Conservation (phyloP, 2,888 invertebrate species). For the Prenolepis imparis region DNA sequence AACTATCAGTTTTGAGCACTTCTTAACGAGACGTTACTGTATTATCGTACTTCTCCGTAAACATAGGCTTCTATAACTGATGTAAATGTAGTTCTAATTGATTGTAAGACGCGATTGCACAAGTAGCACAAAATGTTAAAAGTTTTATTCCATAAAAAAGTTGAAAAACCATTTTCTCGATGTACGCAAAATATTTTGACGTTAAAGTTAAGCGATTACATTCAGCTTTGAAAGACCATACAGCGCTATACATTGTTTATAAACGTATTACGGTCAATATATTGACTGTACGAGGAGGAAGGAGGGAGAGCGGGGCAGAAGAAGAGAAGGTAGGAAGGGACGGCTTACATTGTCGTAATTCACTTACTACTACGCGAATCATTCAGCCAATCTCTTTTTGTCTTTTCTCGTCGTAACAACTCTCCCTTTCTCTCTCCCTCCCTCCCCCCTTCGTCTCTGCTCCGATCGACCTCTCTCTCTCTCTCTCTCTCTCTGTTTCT, state of each 20-base stretch:
- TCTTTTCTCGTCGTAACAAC: constrained; percentile 37
- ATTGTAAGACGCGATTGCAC: background rate
- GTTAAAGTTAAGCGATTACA: constrained; percentile 32
- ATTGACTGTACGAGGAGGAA: constrained; percentile 9
- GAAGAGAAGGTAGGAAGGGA: too few species aligned
- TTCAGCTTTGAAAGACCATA: constrained; percentile 10
- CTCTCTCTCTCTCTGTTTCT: constrained; percentile 53
- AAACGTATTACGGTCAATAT: constrained; percentile 47
- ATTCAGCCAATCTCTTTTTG: constrained; percentile 22
- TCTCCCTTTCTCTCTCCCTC: constrained; percentile 46
- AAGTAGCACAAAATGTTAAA: background rate
- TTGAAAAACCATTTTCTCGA: constrained; percentile 10
- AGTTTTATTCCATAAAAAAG: background rate
- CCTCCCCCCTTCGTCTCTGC: constrained; percentile 6
- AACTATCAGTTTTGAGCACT: background rate
- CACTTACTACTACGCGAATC: constrained; percentile 38
- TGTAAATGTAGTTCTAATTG: background rate
- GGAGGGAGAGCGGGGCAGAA: too few species aligned
- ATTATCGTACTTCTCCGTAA: background rate
- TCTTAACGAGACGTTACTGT: background rate
- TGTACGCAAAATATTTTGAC: constrained; percentile 7
- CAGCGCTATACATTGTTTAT: constrained; percentile 46
- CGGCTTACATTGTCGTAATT: constrained; percentile 41
- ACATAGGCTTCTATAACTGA: background rate
- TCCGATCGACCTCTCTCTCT: constrained; percentile 14